A percentile compares a stretch with the other conserved stretches of the same genome.
phyloP scores from a whole-genome alignment of 2,888 invertebrate species.

The Amiota mariae region DNA sequence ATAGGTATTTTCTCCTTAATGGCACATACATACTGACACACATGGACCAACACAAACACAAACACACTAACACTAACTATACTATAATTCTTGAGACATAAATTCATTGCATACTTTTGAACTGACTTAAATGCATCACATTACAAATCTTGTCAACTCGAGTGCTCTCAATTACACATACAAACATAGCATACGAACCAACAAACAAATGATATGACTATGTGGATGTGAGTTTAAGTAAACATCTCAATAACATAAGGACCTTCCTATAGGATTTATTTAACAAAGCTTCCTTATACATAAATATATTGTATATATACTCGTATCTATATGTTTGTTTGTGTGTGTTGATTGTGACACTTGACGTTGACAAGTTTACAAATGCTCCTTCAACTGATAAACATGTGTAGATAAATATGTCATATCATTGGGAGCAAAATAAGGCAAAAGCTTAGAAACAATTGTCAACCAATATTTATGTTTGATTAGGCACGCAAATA shows the following conservation, averaged over 20 bases:
- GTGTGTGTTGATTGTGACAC: constrained; percentile 12
- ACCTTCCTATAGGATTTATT: too few species aligned
- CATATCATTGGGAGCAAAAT: not conserved
- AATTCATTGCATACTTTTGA: constrained; percentile 61
- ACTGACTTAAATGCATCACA: constrained; percentile 19
- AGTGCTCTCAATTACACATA: constrained; percentile 26
- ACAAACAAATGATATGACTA: not conserved
- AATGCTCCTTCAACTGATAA: not conserved
- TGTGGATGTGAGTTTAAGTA: not conserved
- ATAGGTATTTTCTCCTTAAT: too few species aligned
- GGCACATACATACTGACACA: too few species aligned
- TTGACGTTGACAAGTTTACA: constrained; percentile 27
- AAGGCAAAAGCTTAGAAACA: not conserved
- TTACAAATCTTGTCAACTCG: constrained; percentile 7
- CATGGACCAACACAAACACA: too few species aligned
- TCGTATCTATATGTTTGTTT: not conserved
- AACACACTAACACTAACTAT: too few species aligned
- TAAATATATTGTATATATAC: too few species aligned
- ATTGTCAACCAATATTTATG: constrained; percentile 2
- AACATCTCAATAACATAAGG: too few species aligned
- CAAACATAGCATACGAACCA: not conserved
- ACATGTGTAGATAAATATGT: constrained; percentile 11
- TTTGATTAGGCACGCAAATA: not conserved
- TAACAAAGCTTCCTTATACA: not conserved
- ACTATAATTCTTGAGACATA: constrained; percentile 16